Evolutionary conservation across 2,888 invertebrate species (phyloP).

Genomic region (Fragum whitleyi): DNA sequence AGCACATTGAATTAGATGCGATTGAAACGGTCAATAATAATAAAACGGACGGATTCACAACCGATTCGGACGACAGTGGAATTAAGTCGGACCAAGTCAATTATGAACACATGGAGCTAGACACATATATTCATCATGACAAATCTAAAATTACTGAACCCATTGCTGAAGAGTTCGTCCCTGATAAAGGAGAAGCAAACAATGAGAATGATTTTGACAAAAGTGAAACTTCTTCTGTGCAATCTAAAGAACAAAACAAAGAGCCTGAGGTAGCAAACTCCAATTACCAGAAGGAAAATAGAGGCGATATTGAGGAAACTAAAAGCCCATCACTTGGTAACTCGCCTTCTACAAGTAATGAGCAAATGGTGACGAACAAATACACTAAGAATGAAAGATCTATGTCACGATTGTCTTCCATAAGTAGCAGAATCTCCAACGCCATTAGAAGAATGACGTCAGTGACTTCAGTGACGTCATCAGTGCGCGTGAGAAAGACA

Average conservation of each 20-base stretch:
- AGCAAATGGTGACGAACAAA: constrained; percentile 6
- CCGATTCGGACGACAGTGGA: constrained; percentile 55
- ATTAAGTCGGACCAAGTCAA: constrained; percentile 39
- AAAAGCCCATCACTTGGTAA: not conserved
- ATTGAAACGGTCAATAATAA: not conserved
- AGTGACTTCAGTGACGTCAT: constrained; percentile 18
- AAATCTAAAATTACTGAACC: not conserved
- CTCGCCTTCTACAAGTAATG: constrained; percentile 30
- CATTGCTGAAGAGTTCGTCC: not conserved
- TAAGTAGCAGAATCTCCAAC: constrained; percentile 40
- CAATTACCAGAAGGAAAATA: not conserved
- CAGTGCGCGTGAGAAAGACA: constrained; percentile 24
- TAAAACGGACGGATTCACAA: not conserved
- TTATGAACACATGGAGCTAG: constrained; percentile 14
- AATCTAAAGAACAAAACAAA: not conserved
- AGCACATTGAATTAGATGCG: not conserved
- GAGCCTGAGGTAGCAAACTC: not conserved
- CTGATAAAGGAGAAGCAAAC: not conserved
- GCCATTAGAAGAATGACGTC: constrained; percentile 39
- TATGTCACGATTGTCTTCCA: constrained; percentile 20
- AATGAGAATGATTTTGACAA: no score
- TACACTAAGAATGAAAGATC: constrained; percentile 20
- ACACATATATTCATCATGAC: not conserved
- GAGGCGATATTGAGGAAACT: not conserved
- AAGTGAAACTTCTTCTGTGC: not conserved